Base-by-base conservation (phyloP, 2,113 vertebrate genomes). In the Gymnocephalus cernua region DNA sequence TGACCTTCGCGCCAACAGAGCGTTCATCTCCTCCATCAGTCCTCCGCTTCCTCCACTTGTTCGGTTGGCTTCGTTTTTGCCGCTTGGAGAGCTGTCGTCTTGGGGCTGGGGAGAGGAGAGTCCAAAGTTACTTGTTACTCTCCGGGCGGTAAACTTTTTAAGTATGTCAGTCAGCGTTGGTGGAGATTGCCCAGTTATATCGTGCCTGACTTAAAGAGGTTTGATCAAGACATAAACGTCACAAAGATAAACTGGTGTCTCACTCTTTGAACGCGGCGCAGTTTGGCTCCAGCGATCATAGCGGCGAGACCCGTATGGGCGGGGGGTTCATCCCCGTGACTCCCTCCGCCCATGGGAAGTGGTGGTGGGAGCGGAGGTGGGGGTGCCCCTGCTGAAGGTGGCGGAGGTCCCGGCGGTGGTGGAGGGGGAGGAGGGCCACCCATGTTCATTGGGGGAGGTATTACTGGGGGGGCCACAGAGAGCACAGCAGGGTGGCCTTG, bases 1-100 rank as follows among this genome's bases (percentile, higher is more conserved):
- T 78, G 90, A 99, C 98, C 98, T 98, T 95, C 97, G 97, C 23
- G 98, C 98, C 92, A 99, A 92, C 75, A 99, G 95, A 73, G 98
- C 98, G 91, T 99, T 99, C 98, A 99, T 99, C 92, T 99, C 98
- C 90, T 99, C 97, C 98, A 99, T 99, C 91, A 99, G 95, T 15
- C 98, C 97, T 15, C 97, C 97, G 53, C 97, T 97, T 3, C 97
- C 96, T 0, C 97, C 97, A 78, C 98, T 99, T 3, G 97, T 96
- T 86, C 98, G 95, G 95, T 97, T 99, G 95, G 96, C 95, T 80
- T 99, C 98, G 0, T 95, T 97, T 94, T 99, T 99, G 44, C 95
- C 94, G 92, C 94, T 95, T 71, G 93, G 90, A 74, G 93, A 90
- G 80, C 71, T 92, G 41, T 99, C 98, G 85, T 99, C 98, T 38